Percentiles rank a stretch among this genome's conserved stretches.
Conservation (phyloP, 2,113 vertebrate genomes). For the Eidolon helvum region DNA sequence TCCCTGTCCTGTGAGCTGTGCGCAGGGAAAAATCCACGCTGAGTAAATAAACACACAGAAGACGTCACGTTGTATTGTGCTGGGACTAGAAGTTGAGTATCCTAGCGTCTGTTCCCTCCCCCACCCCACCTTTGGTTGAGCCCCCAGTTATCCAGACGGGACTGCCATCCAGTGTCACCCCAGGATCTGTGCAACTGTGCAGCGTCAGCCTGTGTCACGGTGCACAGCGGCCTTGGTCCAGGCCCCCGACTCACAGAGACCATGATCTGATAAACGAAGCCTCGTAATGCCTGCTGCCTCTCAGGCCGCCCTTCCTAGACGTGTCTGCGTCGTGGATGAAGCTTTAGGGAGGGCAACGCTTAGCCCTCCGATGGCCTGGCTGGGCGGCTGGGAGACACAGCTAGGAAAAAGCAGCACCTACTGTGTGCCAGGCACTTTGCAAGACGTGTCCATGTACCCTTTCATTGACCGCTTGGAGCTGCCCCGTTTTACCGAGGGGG, state of each 20-base stretch:
- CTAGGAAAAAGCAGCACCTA: fast-evolving
- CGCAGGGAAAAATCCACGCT: fast-evolving
- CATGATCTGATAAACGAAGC: not conserved
- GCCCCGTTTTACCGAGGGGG: not conserved
- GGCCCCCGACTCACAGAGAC: not conserved
- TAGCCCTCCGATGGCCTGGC: not conserved
- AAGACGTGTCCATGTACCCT: fast-evolving
- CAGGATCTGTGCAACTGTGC: not conserved
- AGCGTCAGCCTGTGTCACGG: not conserved
- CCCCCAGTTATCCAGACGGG: not conserved
- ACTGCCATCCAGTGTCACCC: too few species aligned
- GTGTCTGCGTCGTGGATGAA: fast-evolving
- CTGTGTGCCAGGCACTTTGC: fast-evolving
- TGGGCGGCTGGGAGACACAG: not conserved
- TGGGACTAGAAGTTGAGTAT: not conserved
- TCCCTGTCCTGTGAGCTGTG: fast-evolving
- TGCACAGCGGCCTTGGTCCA: fast-evolving
- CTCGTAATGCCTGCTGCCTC: not conserved
- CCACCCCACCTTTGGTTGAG: fast-evolving
- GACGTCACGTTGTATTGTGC: fast-evolving
- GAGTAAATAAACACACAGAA: not conserved
- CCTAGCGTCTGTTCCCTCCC: not conserved
- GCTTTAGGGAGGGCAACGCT: not conserved
- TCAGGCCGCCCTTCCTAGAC: not conserved
- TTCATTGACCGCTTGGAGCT: fast-evolving